Conservation (phyloP, 2,113 vertebrate genomes). For the Aphelocoma coerulescens region DNA sequence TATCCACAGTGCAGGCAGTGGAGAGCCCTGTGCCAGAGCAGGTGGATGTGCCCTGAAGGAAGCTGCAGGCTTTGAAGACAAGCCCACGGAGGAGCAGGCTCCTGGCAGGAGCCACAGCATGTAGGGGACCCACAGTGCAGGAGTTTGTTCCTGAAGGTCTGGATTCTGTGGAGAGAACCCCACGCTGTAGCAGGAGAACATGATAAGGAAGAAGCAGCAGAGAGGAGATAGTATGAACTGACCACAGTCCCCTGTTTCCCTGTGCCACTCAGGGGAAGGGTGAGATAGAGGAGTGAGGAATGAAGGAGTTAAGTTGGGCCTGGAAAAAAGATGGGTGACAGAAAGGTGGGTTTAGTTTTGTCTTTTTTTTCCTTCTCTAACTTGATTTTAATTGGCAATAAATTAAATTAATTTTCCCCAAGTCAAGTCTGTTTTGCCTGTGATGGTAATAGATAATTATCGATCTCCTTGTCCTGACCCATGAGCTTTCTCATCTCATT, state of each 20-base stretch:
- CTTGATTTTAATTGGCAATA: background rate
- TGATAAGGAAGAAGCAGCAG: background rate
- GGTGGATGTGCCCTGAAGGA: background rate
- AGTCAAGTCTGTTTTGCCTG: background rate
- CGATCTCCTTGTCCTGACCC: background rate
- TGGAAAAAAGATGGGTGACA: background rate
- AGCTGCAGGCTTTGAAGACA: background rate
- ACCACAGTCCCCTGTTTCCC: background rate
- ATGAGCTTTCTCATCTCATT: background rate
- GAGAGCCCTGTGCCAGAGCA: background rate
- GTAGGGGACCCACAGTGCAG: accelerated
- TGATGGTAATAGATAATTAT: background rate
- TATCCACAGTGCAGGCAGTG: background rate
- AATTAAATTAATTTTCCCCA: background rate
- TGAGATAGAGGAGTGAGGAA: background rate
- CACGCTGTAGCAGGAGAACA: background rate
- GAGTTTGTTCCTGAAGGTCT: background rate
- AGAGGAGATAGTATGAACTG: background rate
- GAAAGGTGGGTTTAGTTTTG: background rate
- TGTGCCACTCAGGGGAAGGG: accelerated
- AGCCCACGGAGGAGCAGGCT: background rate
- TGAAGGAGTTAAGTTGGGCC: background rate
- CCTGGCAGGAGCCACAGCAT: background rate
- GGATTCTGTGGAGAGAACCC: background rate
- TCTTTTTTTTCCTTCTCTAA: background rate